Conservation (phyloP, 1,140 invertebrate genomes). For the Ptiloglossa arizonensis region DNA sequence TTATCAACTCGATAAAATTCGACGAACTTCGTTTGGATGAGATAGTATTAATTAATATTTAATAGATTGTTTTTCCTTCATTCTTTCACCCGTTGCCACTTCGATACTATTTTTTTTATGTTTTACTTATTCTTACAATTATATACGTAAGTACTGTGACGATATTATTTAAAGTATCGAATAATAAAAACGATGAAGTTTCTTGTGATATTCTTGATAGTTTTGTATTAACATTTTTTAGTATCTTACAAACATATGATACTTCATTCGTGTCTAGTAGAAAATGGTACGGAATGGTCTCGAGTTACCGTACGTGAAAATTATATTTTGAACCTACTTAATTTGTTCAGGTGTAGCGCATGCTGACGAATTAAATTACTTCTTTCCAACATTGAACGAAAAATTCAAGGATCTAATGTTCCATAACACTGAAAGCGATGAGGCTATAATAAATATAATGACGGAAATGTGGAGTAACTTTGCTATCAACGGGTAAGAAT, state of each 20-base stretch:
- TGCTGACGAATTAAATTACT: slow-evolving; percentile 80
- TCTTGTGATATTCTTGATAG: too few relatives aligned
- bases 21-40: neutral
- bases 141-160: neutral
- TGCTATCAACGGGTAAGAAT: slow-evolving; percentile 76
- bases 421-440: slow-evolving; percentile 71
- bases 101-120: neutral
- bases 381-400: slow-evolving; percentile 75
- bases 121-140: neutral
- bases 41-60: neutral
- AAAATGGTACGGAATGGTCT: too few relatives aligned
- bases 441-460: slow-evolving; percentile 76
- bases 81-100: too few relatives aligned
- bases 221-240: too few relatives aligned
- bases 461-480: slow-evolving; percentile 80
- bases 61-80: neutral
- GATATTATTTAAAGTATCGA: neutral
- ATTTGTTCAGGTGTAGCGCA: slow-evolving; percentile 77
- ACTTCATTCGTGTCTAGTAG: too few relatives aligned
- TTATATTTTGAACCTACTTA: slow-evolving; percentile 13
- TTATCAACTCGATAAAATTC: neutral
- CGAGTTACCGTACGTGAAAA: too few relatives aligned
- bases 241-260: too few relatives aligned
- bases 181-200: neutral
- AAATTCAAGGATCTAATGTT: slow-evolving; percentile 43